Percentiles rank a stretch among this genome's conserved stretches.
Evolutionary conservation across 1,140 invertebrate genomes (phyloP).

Genomic region (Diorhabda elongata): DNA sequence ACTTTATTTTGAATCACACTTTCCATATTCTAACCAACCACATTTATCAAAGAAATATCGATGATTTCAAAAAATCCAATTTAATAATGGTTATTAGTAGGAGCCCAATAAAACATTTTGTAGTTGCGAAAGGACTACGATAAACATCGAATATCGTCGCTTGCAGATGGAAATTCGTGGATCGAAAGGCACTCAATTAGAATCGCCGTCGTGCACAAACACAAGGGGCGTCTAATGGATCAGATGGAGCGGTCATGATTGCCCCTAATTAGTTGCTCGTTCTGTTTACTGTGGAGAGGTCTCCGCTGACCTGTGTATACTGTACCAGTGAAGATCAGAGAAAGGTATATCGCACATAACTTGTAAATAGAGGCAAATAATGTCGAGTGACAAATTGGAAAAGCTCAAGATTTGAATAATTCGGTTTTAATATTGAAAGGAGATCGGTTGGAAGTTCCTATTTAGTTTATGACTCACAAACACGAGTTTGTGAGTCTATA

Average conservation of each 20-base stretch:
- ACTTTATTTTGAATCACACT: no score
- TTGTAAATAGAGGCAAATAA: no score
- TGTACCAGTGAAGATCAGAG: not conserved
- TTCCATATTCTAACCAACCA: no score
- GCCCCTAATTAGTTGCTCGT: slow-evolving; percentile 52
- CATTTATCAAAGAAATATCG: no score
- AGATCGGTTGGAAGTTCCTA: no score
- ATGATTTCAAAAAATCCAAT: no score
- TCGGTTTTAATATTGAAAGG: no score
- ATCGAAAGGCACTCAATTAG: slow-evolving; percentile 42
- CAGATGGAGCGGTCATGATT: slow-evolving; percentile 51
- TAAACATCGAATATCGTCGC: not conserved
- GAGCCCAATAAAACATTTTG: slow-evolving; percentile 1
- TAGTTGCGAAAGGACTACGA: not conserved
- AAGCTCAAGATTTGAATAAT: no score
- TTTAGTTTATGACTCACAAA: no score
- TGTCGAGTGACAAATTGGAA: no score
- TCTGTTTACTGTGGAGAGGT: slow-evolving; percentile 38
- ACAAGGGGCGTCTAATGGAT: slow-evolving; percentile 48
- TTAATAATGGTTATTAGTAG: not conserved
- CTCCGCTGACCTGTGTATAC: not conserved
- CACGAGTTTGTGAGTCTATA: no score
- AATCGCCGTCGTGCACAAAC: slow-evolving; percentile 46
- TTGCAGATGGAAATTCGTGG: not conserved
- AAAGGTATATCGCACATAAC: no score